A percentile compares a stretch with the other conserved stretches of the same genome.
Evolutionary conservation across 1,140 invertebrate species (phyloP).

Genomic region (Trichomalopsis sarcophagae): DNA sequence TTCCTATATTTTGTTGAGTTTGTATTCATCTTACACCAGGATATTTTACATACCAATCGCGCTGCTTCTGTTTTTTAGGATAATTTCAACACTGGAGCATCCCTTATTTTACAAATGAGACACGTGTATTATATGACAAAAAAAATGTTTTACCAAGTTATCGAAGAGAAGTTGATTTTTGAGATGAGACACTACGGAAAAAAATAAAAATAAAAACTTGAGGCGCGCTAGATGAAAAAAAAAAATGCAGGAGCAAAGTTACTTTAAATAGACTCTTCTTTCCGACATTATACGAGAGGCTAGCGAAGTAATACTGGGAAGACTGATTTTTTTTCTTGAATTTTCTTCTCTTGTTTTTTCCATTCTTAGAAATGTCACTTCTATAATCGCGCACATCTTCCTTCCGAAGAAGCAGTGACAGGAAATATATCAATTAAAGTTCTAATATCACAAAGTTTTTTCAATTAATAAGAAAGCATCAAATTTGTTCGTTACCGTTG

Average conservation of each 20-base stretch:
- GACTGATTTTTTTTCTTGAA: conserved; percentile 36
- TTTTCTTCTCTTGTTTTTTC: conserved; percentile 31
- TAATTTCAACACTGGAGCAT: neutral
- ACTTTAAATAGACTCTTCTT: conserved; percentile 28
- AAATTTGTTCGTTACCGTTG: conserved; percentile 36
- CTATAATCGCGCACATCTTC: conserved; percentile 43
- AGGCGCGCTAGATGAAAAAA: conserved; percentile 34
- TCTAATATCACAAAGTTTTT: conserved; percentile 57
- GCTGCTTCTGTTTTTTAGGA: conserved; percentile 7
- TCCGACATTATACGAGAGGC: conserved; percentile 34
- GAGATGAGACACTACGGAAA: neutral
- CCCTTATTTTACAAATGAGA: neutral
- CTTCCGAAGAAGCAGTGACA: conserved; percentile 37
- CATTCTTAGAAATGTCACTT: conserved; percentile 38
- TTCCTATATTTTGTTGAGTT: neutral
- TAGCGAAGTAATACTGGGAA: conserved; percentile 49
- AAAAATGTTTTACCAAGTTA: neutral
- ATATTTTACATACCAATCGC: conserved; percentile 13
- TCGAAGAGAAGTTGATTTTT: conserved; percentile 1
- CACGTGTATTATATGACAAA: neutral
- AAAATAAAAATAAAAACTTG: conserved; percentile 14
- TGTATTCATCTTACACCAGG: neutral
- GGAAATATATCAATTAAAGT: conserved; percentile 51
- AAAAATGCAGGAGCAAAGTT: conserved; percentile 26
- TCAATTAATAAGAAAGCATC: conserved; percentile 44